A percentile compares a stretch with the other conserved stretches of the same genome.
phyloP scores from a whole-genome alignment of 2,888 invertebrate genomes.

The Cheilosia vulpina region DNA sequence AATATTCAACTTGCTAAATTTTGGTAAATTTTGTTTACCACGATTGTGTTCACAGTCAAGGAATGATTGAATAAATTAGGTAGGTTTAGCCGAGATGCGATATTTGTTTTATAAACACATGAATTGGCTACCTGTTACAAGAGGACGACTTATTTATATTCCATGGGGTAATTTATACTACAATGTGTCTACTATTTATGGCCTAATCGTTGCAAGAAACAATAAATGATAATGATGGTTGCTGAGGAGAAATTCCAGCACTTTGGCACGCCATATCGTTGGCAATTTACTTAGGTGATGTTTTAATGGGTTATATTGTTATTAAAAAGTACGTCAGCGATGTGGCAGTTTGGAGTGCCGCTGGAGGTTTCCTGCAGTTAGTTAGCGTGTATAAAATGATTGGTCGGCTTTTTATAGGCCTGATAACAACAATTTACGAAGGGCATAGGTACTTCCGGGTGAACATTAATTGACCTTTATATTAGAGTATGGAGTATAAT shows the following conservation, averaged over 20 bases:
- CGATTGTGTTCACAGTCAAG: background rate
- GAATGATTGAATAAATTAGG: background rate
- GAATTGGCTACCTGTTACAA: conserved; percentile 59
- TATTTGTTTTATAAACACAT: background rate
- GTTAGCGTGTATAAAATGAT: no score
- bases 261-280: conserved; percentile 29
- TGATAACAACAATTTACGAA: no score
- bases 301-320: conserved; percentile 24
- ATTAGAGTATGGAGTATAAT: no score
- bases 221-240: conserved; percentile 18
- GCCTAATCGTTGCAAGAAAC: conserved; percentile 16
- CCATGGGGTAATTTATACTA: conserved; percentile 55
- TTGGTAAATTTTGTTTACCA: background rate
- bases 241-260: conserved; percentile 23
- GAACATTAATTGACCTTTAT: no score
- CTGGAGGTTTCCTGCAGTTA: no score
- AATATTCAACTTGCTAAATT: background rate
- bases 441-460: no score
- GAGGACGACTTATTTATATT: conserved; percentile 52
- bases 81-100: background rate
- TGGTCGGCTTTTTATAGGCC: no score
- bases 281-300: background rate
- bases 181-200: conserved; percentile 47
- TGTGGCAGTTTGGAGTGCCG: background rate
- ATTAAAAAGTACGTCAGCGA: conserved; percentile 8